Evolutionary conservation across 2,113 vertebrate species (phyloP).

Genomic region (Myotis lucifugus): DNA sequence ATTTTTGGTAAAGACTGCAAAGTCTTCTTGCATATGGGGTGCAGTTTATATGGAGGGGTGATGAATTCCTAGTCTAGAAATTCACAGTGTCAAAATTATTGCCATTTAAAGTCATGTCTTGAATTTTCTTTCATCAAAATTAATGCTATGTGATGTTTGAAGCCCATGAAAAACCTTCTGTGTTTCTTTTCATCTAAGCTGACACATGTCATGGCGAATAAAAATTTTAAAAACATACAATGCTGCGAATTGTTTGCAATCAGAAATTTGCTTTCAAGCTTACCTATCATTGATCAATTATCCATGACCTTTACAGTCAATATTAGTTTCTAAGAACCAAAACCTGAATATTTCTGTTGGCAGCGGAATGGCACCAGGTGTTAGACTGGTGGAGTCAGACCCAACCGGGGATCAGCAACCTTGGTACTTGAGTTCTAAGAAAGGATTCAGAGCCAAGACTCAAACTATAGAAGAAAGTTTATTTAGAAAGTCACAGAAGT

Average conservation of each 20-base stretch:
- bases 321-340: slow-evolving; percentile 28
- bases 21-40: background rate
- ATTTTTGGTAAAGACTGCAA: slow-evolving; percentile 40
- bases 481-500: background rate
- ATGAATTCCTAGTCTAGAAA: slow-evolving; percentile 44
- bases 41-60: background rate
- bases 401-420: background rate
- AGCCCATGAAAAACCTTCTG: slow-evolving; percentile 70
- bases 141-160: slow-evolving; percentile 70
- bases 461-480: background rate
- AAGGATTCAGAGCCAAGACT: background rate
- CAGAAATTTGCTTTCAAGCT: slow-evolving; percentile 55
- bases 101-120: slow-evolving; percentile 68
- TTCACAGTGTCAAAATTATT: slow-evolving; percentile 67
- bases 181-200: slow-evolving; percentile 75
- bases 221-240: slow-evolving; percentile 75
- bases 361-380: background rate
- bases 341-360: background rate
- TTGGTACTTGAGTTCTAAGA: background rate
- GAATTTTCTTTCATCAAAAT: slow-evolving; percentile 59
- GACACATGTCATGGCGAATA: slow-evolving; percentile 77
- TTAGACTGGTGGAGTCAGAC: background rate
- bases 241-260: slow-evolving; percentile 62
- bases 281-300: slow-evolving; percentile 59
- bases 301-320: background rate